phyloP scores from a whole-genome alignment of 2,888 invertebrate species.

The Zhuqinia jingwanae region DNA sequence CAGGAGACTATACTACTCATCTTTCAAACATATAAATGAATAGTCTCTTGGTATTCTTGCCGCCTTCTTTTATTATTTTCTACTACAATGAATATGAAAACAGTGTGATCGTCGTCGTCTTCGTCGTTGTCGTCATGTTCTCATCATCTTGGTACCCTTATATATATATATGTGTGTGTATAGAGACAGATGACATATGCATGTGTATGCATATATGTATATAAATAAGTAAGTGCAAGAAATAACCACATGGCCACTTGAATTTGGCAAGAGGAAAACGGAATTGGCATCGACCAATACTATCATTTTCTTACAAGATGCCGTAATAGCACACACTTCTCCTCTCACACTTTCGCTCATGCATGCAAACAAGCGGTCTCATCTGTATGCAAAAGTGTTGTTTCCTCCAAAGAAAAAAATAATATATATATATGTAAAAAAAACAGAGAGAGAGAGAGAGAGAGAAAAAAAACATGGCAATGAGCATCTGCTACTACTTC shows the following conservation, averaged over 20 bases:
- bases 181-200: slow-evolving; percentile 16
- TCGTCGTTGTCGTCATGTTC: background rate
- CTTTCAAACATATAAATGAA: slow-evolving; percentile 3
- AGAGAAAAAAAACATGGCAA: slow-evolving; percentile 70
- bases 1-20: background rate
- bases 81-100: slow-evolving; percentile 46
- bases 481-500: slow-evolving; percentile 67
- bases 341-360: slow-evolving; percentile 69
- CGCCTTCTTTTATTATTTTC: slow-evolving; percentile 1
- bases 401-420: slow-evolving; percentile 33
- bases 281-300: slow-evolving; percentile 73
- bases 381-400: slow-evolving; percentile 72
- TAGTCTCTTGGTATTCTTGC: background rate
- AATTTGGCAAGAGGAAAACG: slow-evolving; percentile 71
- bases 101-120: slow-evolving; percentile 2
- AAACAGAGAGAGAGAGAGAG: no score
- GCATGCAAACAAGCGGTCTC: slow-evolving; percentile 74
- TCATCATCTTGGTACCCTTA: background rate
- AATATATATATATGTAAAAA: background rate
- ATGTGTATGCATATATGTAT: slow-evolving; percentile 2
- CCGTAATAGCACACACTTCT: slow-evolving; percentile 60
- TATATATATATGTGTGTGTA: background rate
- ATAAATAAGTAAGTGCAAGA: slow-evolving; percentile 64
- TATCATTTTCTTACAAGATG: slow-evolving; percentile 71
- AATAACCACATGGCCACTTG: slow-evolving; percentile 71